These are phyloP conservation scores for Petroica traversi DNA, from an alignment of 2,113 vertebrate genomes.

Conservation along the genomic window DNA sequence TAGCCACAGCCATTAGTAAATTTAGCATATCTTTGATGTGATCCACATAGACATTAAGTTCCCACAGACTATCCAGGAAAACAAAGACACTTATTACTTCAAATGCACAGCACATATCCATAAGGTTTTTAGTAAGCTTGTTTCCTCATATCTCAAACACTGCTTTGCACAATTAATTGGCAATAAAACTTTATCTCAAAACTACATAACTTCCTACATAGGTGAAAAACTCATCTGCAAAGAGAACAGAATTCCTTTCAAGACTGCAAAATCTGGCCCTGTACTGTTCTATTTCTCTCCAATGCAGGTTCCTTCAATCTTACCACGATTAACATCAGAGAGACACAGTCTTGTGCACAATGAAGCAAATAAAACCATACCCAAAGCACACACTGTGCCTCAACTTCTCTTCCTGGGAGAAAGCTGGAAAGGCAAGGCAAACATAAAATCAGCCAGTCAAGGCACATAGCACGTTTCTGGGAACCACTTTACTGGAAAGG, in stretches of 20 bases:
- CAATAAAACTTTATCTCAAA: neutral
- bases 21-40: neutral
- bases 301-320: neutral
- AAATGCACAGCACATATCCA: neutral
- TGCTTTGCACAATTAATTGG: neutral
- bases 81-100: neutral
- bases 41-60: neutral
- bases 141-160: neutral
- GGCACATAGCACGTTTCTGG: neutral
- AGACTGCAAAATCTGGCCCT: neutral
- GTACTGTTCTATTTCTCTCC: neutral
- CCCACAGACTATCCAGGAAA: neutral
- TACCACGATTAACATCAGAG: neutral
- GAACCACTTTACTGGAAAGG: neutral
- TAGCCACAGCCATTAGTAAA: neutral
- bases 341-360: neutral
- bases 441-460: neutral
- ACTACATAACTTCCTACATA: neutral
- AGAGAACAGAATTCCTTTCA: neutral
- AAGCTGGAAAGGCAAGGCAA: neutral
- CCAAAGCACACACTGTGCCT: rapidly evolving
- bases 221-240: neutral
- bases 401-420: neutral
- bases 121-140: neutral
- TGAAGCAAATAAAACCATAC: neutral